Conservation (phyloP, 2,888 invertebrate species). For the Pandemis cinnamomeana region DNA sequence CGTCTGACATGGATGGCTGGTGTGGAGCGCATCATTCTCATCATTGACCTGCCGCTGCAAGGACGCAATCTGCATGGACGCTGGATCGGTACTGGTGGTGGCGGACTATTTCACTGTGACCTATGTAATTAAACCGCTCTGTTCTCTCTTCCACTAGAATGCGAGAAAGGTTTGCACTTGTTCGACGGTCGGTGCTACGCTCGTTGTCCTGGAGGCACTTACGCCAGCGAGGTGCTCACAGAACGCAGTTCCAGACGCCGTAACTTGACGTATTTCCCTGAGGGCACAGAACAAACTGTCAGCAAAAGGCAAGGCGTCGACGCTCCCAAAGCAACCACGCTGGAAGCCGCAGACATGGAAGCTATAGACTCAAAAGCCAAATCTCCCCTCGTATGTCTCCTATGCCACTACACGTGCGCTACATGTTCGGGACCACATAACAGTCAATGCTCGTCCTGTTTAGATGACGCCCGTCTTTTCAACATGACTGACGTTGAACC, state of each 20-base stretch:
- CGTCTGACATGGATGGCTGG: constrained; percentile 63
- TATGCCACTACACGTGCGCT: constrained; percentile 91
- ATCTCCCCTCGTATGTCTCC: constrained; percentile 81
- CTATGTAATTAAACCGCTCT: constrained; percentile 68
- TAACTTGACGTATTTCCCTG: constrained; percentile 69
- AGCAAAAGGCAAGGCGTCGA: constrained; percentile 65
- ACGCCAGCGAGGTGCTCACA: constrained; percentile 72
- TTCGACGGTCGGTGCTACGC: constrained; percentile 85
- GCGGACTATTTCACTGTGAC: constrained; percentile 61
- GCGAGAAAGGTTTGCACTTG: constrained; percentile 85
- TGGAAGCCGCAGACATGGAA: constrained; percentile 74
- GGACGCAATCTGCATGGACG: constrained; percentile 78
- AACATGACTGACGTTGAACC: constrained; percentile 70
- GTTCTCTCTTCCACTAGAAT: constrained; percentile 86
- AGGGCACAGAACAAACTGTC: constrained; percentile 52
- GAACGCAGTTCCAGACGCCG: constrained; percentile 73
- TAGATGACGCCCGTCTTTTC: constrained; percentile 85
- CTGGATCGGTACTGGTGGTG: constrained; percentile 79
- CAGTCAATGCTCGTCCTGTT: constrained; percentile 88
- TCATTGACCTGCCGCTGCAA: constrained; percentile 66
- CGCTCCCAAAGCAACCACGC: constrained; percentile 51
- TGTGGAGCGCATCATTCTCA: constrained; percentile 67
- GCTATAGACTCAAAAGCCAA: constrained; percentile 51
- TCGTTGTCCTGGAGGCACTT: constrained; percentile 83
- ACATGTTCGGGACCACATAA: constrained; percentile 88